Evolutionary conservation across 2,888 invertebrate species (phyloP).

Genomic region (Oegoconia quadripuncta): DNA sequence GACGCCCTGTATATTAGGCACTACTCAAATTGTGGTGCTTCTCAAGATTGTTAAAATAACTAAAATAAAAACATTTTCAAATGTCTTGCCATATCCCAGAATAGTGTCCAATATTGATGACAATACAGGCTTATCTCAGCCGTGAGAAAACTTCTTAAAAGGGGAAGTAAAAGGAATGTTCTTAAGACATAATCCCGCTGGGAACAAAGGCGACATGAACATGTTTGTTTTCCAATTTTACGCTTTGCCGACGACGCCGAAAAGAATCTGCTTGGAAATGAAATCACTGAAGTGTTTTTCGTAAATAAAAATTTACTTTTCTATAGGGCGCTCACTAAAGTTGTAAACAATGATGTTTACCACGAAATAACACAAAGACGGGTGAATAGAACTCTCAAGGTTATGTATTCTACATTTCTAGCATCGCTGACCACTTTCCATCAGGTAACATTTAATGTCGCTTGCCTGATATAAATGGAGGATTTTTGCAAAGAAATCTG

Average conservation of each 20-base stretch:
- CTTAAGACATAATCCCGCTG: slow-evolving; percentile 43
- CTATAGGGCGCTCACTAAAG: too few relatives aligned
- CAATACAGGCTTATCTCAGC: slow-evolving; percentile 17
- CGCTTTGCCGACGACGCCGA: slow-evolving; percentile 46
- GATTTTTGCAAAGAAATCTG: too few relatives aligned
- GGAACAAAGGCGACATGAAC: slow-evolving; percentile 45
- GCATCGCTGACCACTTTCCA: too few relatives aligned
- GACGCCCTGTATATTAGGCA: too few relatives aligned
- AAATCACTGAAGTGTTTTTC: slow-evolving; percentile 37
- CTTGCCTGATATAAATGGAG: too few relatives aligned
- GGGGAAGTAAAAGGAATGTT: slow-evolving; percentile 32
- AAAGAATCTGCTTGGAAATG: slow-evolving; percentile 45
- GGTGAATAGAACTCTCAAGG: too few relatives aligned
- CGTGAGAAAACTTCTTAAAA: slow-evolving; percentile 27
- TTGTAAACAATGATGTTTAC: too few relatives aligned
- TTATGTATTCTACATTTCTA: too few relatives aligned
- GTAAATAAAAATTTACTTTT: slow-evolving; percentile 20
- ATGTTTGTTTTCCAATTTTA: slow-evolving; percentile 66
- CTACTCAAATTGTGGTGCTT: too few relatives aligned
- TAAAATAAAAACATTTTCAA: slow-evolving; percentile 2
- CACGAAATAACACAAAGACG: too few relatives aligned
- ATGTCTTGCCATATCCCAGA: background rate
- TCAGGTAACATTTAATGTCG: too few relatives aligned
- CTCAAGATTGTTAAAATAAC: too few relatives aligned
- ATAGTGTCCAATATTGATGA: slow-evolving; percentile 22